phyloP scores from a whole-genome alignment of 2,113 vertebrate genomes.

The Dasypus novemcinctus region DNA sequence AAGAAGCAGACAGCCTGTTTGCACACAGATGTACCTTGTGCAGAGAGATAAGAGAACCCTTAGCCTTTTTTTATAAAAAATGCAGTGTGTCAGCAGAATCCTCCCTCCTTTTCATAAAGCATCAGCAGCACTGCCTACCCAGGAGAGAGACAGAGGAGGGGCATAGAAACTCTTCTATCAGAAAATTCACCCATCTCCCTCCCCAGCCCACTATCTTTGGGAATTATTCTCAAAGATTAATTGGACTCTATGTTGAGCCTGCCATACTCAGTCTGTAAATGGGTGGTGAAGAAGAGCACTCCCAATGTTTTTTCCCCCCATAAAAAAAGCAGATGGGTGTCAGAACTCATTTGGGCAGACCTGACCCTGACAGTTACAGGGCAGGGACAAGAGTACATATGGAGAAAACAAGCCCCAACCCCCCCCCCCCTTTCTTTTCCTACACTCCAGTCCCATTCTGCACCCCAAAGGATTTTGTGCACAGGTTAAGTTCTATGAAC shows the following conservation, averaged over 20 bases:
- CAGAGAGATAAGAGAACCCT: constrained; percentile 58
- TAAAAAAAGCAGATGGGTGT: neutral
- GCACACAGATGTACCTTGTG: constrained; percentile 62
- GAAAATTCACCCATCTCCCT: neutral
- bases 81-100: constrained; percentile 32
- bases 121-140: neutral
- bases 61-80: constrained; percentile 55
- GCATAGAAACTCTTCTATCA: constrained; percentile 7
- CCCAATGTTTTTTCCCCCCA: neutral
- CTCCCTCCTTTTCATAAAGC: constrained; percentile 31
- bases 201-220: neutral
- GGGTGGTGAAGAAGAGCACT: neutral
- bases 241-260: neutral
- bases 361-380: neutral
- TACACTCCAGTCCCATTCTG: neutral
- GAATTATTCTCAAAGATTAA: constrained; percentile 35
- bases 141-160: neutral
- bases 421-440: neutral
- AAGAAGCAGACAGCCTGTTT: constrained; percentile 42
- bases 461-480: neutral
- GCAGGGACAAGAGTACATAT: neutral
- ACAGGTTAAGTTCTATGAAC: neutral
- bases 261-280: neutral
- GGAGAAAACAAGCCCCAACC: neutral
- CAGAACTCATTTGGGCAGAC: constrained; percentile 17